Conservation (phyloP, 2,797 vertebrate species). For the Petrocephalus sullivani region DNA sequence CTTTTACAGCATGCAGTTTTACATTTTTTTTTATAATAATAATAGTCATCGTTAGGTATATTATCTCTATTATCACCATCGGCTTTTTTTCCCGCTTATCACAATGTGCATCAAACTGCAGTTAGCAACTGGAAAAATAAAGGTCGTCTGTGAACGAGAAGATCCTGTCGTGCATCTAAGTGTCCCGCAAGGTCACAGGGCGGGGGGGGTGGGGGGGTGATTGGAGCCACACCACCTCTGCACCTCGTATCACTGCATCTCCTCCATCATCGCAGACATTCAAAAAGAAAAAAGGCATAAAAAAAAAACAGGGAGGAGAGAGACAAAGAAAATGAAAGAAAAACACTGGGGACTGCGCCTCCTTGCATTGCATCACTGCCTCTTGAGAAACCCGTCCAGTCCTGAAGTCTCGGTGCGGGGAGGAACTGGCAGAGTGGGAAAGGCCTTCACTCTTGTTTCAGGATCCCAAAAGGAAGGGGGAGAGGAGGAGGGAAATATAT, state of each 20-base stretch:
- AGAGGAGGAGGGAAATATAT: background rate
- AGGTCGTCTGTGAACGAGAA: background rate
- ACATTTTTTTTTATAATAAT: background rate
- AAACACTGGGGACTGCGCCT: background rate
- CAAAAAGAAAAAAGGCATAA: background rate
- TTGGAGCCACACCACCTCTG: background rate
- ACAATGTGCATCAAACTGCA: constrained; percentile 42
- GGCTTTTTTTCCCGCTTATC: constrained; percentile 41
- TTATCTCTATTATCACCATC: constrained; percentile 36
- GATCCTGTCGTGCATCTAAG: constrained; percentile 32
- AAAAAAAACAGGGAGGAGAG: background rate
- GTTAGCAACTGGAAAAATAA: constrained; percentile 22
- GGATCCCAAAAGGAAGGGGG: background rate
- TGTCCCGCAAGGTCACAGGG: background rate
- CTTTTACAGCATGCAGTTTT: constrained; percentile 71
- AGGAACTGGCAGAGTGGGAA: background rate
- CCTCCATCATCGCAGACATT: background rate
- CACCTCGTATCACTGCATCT: background rate
- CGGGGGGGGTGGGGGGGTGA: background rate
- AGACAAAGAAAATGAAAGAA: background rate
- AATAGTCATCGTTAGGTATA: constrained; percentile 10
- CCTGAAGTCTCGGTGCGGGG: background rate
- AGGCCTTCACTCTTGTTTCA: background rate
- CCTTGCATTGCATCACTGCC: background rate
- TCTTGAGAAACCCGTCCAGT: background rate